Evolutionary conservation across 2,888 invertebrate species (phyloP).

Genomic region (Ornithoptera priamus): DNA sequence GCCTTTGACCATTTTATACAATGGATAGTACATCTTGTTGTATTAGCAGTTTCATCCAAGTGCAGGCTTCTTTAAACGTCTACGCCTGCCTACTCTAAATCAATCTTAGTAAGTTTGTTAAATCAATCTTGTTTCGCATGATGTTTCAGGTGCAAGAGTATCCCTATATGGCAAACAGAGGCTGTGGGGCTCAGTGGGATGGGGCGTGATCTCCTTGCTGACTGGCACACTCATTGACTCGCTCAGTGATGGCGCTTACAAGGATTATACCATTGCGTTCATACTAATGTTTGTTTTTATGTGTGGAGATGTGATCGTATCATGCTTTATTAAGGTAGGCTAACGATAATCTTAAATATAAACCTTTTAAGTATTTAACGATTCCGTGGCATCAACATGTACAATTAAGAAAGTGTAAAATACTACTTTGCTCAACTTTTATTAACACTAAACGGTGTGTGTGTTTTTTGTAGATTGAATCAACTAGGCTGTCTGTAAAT

Average conservation of each 20-base stretch:
- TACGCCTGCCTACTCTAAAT: too few species aligned
- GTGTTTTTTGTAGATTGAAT: conserved; percentile 78
- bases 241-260: conserved; percentile 83
- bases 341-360: too few species aligned
- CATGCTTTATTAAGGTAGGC: conserved; percentile 81
- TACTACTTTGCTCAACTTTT: too few species aligned
- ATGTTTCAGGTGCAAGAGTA: conserved; percentile 82
- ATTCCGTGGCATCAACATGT: too few species aligned
- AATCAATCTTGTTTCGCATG: too few species aligned
- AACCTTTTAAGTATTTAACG: too few species aligned
- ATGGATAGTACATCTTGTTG: too few species aligned
- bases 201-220: conserved; percentile 88
- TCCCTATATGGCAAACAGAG: conserved; percentile 91
- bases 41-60: too few species aligned
- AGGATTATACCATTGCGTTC: conserved; percentile 91
- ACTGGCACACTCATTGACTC: conserved; percentile 89
- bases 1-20: too few species aligned
- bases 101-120: too few species aligned
- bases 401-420: too few species aligned
- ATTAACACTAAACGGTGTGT: not conserved
- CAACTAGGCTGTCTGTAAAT: conserved; percentile 82
- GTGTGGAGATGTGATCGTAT: conserved; percentile 83
- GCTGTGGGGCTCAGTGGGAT: conserved; percentile 93
- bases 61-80: too few species aligned
- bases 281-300: conserved; percentile 85